Conservation (phyloP, 2,113 vertebrate genomes). For the Emydocephalus ijimae region DNA sequence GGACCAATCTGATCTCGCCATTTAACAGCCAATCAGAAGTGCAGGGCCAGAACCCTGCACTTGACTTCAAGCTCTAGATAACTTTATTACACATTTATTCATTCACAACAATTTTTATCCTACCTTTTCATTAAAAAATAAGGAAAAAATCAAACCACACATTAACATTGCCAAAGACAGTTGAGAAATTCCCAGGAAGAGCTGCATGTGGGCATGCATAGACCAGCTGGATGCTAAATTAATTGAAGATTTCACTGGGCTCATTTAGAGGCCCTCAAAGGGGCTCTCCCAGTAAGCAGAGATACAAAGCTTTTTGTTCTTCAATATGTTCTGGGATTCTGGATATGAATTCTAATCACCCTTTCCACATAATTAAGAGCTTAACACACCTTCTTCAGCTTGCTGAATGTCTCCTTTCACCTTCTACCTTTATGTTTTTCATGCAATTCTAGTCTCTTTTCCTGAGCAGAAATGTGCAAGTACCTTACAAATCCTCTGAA, state of each 20-base stretch:
- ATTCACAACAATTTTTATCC: too few relatives aligned
- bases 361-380: background rate
- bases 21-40: too few relatives aligned
- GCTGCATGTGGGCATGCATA: background rate
- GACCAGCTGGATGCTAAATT: background rate
- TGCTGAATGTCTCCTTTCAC: background rate
- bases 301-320: background rate
- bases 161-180: background rate
- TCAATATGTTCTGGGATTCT: background rate
- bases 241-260: background rate
- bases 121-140: background rate
- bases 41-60: too few relatives aligned
- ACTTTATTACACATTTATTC: too few relatives aligned
- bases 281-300: background rate
- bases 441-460: background rate
- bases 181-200: background rate
- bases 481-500: background rate
- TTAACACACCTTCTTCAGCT: background rate
- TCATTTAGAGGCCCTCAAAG: background rate
- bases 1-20: too few relatives aligned
- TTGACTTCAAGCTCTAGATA: too few relatives aligned
- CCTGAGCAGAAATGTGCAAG: background rate
- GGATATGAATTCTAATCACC: background rate
- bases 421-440: background rate
- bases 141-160: background rate